Evolutionary conservation across 2,113 vertebrate species (phyloP).

Genomic region (Furnarius figulus): DNA sequence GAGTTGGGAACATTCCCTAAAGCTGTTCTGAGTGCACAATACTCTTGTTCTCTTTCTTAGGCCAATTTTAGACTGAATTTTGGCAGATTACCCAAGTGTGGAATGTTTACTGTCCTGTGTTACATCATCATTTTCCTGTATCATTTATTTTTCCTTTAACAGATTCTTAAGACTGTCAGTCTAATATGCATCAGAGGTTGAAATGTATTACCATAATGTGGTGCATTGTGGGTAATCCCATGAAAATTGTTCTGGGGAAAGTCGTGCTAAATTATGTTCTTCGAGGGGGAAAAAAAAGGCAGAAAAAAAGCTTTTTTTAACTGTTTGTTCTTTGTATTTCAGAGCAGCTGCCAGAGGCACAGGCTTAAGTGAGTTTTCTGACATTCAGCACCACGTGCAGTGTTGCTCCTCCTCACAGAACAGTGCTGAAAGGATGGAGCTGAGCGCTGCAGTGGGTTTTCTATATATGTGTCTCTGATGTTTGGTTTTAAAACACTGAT

Average conservation of each 20-base stretch:
- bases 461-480: neutral
- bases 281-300: neutral
- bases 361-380: neutral
- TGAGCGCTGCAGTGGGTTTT: neutral
- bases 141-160: constrained; percentile 50
- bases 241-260: constrained; percentile 53
- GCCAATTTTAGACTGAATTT: constrained; percentile 18
- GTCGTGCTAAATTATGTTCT: constrained; percentile 3
- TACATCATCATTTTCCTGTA: constrained; percentile 55
- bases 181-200: constrained; percentile 15
- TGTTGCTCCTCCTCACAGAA: neutral
- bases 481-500: constrained; percentile 3
- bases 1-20: constrained; percentile 24
- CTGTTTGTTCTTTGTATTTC: constrained; percentile 8
- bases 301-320: neutral
- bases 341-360: neutral
- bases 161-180: constrained; percentile 42
- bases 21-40: neutral
- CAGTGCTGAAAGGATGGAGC: neutral
- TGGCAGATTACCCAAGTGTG: constrained; percentile 25
- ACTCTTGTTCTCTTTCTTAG: constrained; percentile 12
- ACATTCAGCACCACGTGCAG: neutral
- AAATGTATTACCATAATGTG: constrained; percentile 42
- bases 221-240: constrained; percentile 60
- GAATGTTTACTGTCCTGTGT: constrained; percentile 24